These are phyloP conservation scores for Anniella stebbinsi DNA, from an alignment of 2,797 vertebrate genomes.

Conservation along the genomic window DNA sequence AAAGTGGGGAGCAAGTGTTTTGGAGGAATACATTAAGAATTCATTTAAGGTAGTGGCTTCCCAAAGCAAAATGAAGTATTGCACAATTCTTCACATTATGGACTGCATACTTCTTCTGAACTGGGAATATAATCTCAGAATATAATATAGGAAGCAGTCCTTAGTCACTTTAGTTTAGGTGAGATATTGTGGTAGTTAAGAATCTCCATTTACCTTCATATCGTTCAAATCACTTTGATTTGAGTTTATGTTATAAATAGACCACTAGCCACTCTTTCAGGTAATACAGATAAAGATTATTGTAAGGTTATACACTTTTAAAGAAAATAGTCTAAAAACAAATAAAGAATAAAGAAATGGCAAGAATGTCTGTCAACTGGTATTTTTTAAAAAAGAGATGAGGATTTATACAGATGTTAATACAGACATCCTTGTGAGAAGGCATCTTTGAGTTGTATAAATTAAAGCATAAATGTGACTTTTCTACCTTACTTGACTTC, in stretches of 20 bases:
- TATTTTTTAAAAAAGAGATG: conserved; percentile 1
- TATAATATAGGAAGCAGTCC: background rate
- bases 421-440: background rate
- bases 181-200: background rate
- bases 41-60: background rate
- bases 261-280: background rate
- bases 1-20: background rate
- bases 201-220: background rate
- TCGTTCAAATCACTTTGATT: background rate
- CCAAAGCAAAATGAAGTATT: background rate
- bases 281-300: conserved; percentile 4
- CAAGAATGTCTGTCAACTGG: background rate
- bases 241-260: background rate
- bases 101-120: background rate
- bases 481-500: background rate
- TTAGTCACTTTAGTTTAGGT: background rate
- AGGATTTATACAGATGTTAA: background rate
- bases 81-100: background rate
- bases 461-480: conserved; percentile 1
- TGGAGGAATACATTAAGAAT: background rate
- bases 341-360: background rate
- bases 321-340: background rate
- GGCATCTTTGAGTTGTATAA: background rate
- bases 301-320: background rate
- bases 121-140: background rate